A percentile compares a stretch with the other conserved stretches of the same genome.
Evolutionary conservation across 2,797 vertebrate species (phyloP).

Genomic region (Propithecus perrieri): DNA sequence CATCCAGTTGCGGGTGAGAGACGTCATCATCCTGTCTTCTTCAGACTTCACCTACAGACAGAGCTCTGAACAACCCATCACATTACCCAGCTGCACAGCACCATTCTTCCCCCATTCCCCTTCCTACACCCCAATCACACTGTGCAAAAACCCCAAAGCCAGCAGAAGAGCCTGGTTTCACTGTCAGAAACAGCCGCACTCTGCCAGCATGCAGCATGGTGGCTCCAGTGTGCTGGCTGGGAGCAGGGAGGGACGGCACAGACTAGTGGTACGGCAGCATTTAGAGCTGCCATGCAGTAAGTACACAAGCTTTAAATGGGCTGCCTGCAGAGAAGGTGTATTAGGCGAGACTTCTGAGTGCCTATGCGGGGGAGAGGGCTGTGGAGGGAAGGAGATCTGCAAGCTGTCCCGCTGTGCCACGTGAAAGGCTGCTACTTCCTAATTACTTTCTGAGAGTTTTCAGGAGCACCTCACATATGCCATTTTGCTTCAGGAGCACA

Average conservation of each 20-base stretch:
- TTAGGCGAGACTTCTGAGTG: neutral
- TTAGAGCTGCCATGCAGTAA: neutral
- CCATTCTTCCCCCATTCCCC: neutral
- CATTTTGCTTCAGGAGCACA: conserved; percentile 55
- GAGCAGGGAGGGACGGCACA: neutral
- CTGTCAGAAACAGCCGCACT: neutral
- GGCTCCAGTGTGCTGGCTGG: neutral
- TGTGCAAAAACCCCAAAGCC: neutral
- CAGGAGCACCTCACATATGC: conserved; percentile 3
- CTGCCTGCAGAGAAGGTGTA: conserved; percentile 5
- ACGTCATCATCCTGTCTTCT: neutral
- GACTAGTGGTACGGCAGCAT: neutral
- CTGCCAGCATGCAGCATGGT: neutral
- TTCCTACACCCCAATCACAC: neutral
- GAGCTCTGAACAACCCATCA: neutral
- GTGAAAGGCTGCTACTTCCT: conserved; percentile 32
- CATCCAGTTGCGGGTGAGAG: neutral
- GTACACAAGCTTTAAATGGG: neutral
- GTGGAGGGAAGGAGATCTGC: neutral
- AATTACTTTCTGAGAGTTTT: conserved; percentile 59
- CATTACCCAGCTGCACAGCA: neutral
- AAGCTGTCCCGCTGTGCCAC: neutral
- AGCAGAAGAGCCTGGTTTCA: neutral
- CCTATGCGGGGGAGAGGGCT: too few relatives aligned
- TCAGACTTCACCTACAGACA: neutral